These are phyloP conservation scores for Lysandra bellargus DNA, from an alignment of 2,888 invertebrate species.

Conservation along the genomic window DNA sequence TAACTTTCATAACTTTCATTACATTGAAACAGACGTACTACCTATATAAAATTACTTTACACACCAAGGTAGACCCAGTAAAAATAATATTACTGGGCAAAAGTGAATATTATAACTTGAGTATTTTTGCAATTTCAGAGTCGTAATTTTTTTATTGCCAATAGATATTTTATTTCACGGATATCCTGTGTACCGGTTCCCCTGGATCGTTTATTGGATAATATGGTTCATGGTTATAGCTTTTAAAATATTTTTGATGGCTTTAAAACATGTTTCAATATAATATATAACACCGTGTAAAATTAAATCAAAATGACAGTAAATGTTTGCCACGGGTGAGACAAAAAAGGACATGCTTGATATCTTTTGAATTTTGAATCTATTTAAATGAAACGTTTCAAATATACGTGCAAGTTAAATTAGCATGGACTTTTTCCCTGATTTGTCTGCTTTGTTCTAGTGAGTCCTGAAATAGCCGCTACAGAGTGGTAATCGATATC, in stretches of 20 bases:
- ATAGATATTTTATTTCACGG: slow-evolving; percentile 15
- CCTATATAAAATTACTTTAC: neutral
- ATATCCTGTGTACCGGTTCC: neutral
- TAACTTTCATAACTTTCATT: neutral
- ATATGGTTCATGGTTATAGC: neutral
- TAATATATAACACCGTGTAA: no score
- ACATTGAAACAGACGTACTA: neutral
- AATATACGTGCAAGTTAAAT: no score
- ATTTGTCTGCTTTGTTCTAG: neutral
- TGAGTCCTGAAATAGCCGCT: neutral
- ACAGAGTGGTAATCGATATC: neutral
- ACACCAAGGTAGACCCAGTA: neutral
- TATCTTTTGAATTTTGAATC: no score
- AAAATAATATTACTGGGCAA: slow-evolving; percentile 2
- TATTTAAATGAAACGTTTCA: no score
- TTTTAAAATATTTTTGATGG: neutral
- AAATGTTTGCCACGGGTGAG: no score
- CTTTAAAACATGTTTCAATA: neutral
- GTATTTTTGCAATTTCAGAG: slow-evolving; percentile 17
- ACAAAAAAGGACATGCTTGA: no score
- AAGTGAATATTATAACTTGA: slow-evolving; percentile 21
- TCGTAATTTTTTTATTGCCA: slow-evolving; percentile 10
- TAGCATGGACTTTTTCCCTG: no score
- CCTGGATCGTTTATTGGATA: neutral
- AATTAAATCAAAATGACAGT: no score